These are phyloP conservation scores for Dynastes hyllus DNA, from an alignment of 2,888 invertebrate species.

Conservation along the genomic window DNA sequence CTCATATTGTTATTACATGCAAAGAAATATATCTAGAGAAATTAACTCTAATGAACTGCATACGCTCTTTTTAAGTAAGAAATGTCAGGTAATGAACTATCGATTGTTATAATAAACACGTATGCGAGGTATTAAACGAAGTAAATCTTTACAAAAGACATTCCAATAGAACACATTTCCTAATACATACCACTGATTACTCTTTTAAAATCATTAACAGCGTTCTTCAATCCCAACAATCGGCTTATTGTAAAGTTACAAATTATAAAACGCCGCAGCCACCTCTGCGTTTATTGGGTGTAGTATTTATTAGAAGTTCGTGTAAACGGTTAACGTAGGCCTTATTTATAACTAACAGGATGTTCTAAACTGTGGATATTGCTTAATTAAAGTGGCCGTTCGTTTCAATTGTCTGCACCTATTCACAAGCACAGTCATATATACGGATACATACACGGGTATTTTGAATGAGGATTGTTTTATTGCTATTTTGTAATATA, in stretches of 20 bases:
- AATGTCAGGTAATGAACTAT: no score
- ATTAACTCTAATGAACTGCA: no score
- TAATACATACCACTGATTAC: neutral
- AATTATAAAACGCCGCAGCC: neutral
- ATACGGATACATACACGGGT: neutral
- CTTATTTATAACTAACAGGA: conserved; percentile 26
- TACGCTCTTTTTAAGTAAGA: no score
- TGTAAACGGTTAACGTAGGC: conserved; percentile 27
- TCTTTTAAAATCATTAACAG: neutral
- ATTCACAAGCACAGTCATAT: conserved; percentile 1
- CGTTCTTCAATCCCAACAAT: neutral
- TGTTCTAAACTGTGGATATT: conserved; percentile 26
- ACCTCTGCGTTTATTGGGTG: neutral
- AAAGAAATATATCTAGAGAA: no score
- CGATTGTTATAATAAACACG: no score
- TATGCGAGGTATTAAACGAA: no score
- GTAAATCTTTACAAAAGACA: no score
- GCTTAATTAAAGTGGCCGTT: conserved; percentile 37
- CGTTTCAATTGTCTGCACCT: conserved; percentile 34
- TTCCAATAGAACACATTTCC: no score
- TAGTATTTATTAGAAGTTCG: conserved; percentile 16
- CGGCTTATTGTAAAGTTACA: neutral
- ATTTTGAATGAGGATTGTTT: conserved; percentile 18
- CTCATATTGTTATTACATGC: no score
- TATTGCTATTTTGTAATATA: conserved; percentile 19